phyloP scores from a whole-genome alignment of 2,113 vertebrate species.

The Hystrix cristata region DNA sequence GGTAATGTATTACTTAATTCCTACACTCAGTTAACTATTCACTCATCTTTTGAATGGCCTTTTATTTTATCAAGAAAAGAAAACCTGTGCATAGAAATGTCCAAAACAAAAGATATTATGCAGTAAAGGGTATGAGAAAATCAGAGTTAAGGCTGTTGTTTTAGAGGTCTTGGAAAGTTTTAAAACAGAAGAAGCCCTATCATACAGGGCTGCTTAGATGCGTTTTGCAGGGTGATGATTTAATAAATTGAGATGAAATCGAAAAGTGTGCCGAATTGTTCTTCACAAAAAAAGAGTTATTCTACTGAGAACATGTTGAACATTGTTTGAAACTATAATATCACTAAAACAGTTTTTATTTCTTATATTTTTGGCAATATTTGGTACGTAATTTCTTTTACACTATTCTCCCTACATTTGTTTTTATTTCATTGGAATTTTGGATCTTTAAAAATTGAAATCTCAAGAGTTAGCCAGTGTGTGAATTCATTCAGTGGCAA shows the following conservation, averaged over 20 bases:
- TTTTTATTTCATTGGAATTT: background rate
- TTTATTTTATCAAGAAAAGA: background rate
- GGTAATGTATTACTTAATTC: background rate
- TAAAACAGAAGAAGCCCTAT: background rate
- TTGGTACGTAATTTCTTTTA: background rate
- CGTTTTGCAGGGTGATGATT: fast-evolving
- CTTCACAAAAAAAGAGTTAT: background rate
- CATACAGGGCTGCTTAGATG: background rate
- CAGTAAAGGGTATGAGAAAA: background rate
- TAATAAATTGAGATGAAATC: background rate
- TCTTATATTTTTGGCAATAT: background rate
- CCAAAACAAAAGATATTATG: background rate
- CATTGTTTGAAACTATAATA: background rate
- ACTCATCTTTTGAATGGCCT: background rate
- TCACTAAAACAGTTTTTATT: background rate
- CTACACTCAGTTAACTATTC: background rate
- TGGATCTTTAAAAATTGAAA: background rate
- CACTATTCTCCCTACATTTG: background rate
- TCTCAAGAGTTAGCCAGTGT: background rate
- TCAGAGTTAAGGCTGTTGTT: background rate
- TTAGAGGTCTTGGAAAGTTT: background rate
- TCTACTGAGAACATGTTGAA: background rate
- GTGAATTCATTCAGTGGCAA: background rate
- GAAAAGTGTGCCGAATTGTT: background rate
- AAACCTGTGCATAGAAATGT: background rate